Evolutionary conservation across 1,140 invertebrate species (phyloP).

Genomic region (Drosophila quadrilineata): DNA sequence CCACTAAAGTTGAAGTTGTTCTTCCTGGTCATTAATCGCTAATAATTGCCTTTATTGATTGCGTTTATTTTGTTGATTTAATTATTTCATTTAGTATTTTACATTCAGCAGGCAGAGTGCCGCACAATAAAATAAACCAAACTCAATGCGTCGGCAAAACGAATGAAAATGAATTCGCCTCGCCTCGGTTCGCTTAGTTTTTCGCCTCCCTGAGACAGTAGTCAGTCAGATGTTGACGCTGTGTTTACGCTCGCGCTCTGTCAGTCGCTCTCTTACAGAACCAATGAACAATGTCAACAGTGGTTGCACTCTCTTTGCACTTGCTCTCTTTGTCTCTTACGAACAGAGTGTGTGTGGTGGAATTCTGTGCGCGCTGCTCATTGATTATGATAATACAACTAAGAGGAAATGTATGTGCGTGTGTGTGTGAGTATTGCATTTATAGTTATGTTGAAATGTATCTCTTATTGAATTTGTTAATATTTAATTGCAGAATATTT

Average conservation of each 20-base stretch:
- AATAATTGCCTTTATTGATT: conserved; percentile 2
- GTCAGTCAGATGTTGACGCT: conserved; percentile 45
- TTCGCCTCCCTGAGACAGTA: no score
- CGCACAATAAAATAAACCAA: conserved; percentile 41
- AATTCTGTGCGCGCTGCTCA: conserved; percentile 23
- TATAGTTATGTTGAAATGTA: no score
- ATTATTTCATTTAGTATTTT: conserved; percentile 23
- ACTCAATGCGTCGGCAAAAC: conserved; percentile 45
- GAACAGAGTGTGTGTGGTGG: conserved; percentile 16
- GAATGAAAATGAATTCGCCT: conserved; percentile 49
- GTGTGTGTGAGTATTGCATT: not conserved
- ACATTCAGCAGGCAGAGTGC: conserved; percentile 20
- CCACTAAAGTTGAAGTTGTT: not conserved
- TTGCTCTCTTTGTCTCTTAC: conserved; percentile 31
- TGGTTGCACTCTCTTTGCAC: not conserved
- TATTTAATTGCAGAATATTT: no score
- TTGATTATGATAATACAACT: conserved; percentile 35
- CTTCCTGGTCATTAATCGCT: not conserved
- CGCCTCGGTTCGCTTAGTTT: no score
- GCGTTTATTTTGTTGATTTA: conserved; percentile 16
- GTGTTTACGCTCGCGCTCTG: conserved; percentile 19
- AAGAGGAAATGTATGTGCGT: not conserved
- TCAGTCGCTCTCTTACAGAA: not conserved
- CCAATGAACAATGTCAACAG: no score
- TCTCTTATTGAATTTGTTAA: no score